These are phyloP conservation scores for Hemaris fuciformis DNA, from an alignment of 2,888 invertebrate genomes.

Conservation along the genomic window DNA sequence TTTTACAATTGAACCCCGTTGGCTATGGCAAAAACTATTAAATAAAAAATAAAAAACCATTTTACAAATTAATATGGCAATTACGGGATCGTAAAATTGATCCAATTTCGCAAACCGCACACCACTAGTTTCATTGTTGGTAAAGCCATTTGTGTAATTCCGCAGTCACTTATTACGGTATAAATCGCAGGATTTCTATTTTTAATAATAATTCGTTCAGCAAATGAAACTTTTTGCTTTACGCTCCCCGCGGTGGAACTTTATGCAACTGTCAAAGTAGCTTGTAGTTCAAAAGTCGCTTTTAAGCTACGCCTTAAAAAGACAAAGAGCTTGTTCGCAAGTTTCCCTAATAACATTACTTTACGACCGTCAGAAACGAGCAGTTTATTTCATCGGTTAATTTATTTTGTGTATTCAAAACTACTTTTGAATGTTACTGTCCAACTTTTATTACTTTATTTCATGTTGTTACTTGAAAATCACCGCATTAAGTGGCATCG, in stretches of 20 bases:
- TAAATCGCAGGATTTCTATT: background rate
- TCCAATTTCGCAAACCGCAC: background rate
- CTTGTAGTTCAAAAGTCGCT: background rate
- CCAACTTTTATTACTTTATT: background rate
- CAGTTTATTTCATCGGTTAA: background rate
- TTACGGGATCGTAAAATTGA: background rate
- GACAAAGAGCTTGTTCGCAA: constrained; percentile 2
- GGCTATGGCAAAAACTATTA: background rate
- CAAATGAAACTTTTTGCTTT: background rate
- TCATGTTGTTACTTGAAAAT: background rate
- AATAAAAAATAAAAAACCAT: background rate
- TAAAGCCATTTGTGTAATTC: background rate
- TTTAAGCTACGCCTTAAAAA: background rate
- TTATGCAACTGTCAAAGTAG: constrained; percentile 6
- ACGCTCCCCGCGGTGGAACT: background rate
- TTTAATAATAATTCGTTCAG: background rate
- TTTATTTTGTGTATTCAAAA: background rate
- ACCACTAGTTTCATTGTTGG: background rate
- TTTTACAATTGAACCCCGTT: background rate
- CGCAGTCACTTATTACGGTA: background rate
- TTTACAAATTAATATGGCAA: constrained; percentile 6
- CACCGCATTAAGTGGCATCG: no score
- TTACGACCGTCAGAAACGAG: background rate
- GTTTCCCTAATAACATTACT: background rate
- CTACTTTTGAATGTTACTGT: background rate